Evolutionary conservation across 2,888 invertebrate species (phyloP).

Genomic region (Aphidius colemani): DNA sequence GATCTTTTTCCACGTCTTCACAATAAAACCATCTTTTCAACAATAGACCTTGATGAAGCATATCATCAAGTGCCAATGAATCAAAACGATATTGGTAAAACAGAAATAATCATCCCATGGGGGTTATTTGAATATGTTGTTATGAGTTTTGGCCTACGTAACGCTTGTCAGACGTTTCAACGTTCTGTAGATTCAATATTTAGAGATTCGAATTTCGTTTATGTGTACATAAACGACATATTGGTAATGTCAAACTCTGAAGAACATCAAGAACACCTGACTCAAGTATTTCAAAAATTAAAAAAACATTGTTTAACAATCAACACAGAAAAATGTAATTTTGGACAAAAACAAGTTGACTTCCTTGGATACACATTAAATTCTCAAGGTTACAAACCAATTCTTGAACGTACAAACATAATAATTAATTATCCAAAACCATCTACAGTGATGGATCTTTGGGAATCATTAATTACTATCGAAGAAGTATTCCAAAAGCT

Average conservation of each 20-base stretch:
- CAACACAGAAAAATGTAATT: background rate
- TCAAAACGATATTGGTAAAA: background rate
- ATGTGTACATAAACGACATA: background rate
- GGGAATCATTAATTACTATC: no score
- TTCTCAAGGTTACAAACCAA: background rate
- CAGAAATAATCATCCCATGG: background rate
- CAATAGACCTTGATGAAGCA: background rate
- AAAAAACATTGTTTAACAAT: background rate
- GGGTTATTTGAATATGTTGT: background rate
- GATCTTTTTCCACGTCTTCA: background rate
- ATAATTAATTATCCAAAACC: constrained; percentile 1
- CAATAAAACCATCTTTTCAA: no score
- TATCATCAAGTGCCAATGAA: background rate
- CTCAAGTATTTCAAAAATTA: background rate
- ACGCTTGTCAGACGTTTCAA: background rate
- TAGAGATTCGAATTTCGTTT: background rate
- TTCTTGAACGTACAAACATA: constrained; percentile 9
- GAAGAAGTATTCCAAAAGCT: no score
- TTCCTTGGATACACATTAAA: background rate
- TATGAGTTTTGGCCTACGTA: background rate
- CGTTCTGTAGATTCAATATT: background rate
- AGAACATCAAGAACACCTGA: background rate
- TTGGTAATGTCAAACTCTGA: background rate
- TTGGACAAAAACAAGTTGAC: background rate
- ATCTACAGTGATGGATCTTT: no score